These are phyloP conservation scores for Heterochromis multidens DNA, from an alignment of 2,113 vertebrate species.

Conservation along the genomic window DNA sequence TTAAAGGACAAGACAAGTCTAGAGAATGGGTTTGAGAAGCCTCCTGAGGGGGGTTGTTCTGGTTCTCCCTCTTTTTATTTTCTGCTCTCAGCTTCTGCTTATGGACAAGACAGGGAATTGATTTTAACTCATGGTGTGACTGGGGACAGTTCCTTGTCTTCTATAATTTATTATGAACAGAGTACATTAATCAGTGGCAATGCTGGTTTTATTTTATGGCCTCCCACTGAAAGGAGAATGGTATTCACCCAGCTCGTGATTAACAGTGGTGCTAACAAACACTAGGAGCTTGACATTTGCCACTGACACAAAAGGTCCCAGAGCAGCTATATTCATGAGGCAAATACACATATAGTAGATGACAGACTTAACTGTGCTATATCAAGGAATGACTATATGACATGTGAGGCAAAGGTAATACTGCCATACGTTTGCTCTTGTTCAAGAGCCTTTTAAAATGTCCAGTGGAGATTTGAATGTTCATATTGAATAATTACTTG, in stretches of 20 bases:
- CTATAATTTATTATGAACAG: neutral
- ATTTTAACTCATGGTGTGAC: constrained; percentile 35
- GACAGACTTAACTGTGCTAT: neutral
- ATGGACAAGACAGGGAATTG: constrained; percentile 21
- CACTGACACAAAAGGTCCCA: constrained; percentile 46
- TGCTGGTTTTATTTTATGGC: neutral
- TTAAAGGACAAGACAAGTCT: constrained; percentile 21
- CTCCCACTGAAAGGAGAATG: neutral
- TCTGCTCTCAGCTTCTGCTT: constrained; percentile 2
- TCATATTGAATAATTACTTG: neutral
- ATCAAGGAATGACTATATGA: neutral
- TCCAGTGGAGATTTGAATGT: neutral
- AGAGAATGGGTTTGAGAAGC: constrained; percentile 24
- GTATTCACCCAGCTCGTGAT: neutral
- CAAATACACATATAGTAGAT: constrained; percentile 10
- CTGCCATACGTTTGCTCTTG: neutral
- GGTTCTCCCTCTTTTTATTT: constrained; percentile 4
- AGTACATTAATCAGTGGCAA: neutral
- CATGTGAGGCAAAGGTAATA: neutral
- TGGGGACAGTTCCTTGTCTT: neutral
- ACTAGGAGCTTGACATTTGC: constrained; percentile 62
- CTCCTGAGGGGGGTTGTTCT: neutral
- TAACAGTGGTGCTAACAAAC: neutral
- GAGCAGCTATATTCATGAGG: constrained; percentile 63
- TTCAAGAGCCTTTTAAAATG: neutral